Percentiles rank a stretch among this genome's conserved stretches.
Conservation (phyloP, 2,888 invertebrate species). For the Sympetrum striolatum region DNA sequence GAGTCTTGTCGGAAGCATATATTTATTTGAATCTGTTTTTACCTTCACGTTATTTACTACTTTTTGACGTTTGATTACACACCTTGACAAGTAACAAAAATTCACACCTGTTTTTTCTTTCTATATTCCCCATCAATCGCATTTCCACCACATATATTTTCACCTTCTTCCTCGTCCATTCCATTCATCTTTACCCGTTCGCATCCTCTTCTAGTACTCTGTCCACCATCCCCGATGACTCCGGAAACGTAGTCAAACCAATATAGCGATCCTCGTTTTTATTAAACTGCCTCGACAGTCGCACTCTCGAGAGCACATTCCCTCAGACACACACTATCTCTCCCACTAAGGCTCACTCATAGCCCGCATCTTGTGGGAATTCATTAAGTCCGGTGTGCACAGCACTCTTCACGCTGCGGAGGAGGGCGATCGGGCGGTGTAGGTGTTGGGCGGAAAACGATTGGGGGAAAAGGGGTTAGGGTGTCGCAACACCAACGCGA, state of each 20-base stretch:
- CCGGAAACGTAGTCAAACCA: not conserved
- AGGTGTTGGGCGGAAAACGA: not conserved
- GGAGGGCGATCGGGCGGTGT: not conserved
- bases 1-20: too few species aligned
- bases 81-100: too few species aligned
- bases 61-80: too few species aligned
- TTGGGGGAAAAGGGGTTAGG: not conserved
- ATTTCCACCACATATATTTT: not conserved
- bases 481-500: not conserved
- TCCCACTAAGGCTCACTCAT: not conserved
- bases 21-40: too few species aligned
- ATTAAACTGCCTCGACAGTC: not conserved
- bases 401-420: not conserved
- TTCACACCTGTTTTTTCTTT: too few species aligned
- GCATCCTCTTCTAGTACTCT: too few species aligned
- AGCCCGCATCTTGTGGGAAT: slow-evolving; percentile 3
- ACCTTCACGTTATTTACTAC: too few species aligned
- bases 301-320: not conserved
- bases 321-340: not conserved
- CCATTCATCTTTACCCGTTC: too few species aligned
- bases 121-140: too few species aligned
- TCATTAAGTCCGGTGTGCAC: slow-evolving; percentile 35
- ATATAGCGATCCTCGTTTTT: not conserved
- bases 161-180: not conserved
- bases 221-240: too few species aligned